phyloP scores from a whole-genome alignment of 1,140 invertebrate species.

The Orussus abietinus region DNA sequence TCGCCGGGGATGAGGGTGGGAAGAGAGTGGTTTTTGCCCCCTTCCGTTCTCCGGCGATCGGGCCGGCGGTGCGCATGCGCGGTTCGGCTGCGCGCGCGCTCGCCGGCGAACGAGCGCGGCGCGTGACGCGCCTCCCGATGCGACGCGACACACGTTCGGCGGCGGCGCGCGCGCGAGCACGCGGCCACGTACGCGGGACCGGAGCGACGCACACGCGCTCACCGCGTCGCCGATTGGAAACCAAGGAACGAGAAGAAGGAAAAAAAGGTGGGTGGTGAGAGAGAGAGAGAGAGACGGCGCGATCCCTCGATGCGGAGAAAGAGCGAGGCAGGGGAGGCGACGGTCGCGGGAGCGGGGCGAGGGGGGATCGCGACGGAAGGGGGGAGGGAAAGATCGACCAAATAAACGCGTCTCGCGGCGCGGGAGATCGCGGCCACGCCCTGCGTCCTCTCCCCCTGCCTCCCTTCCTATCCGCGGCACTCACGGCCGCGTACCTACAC shows the following conservation, averaged over 20 bases:
- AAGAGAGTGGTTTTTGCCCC: conserved; percentile 25
- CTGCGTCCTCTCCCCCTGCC: conserved; percentile 15
- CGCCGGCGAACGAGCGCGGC: conserved; percentile 18
- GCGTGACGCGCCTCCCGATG: conserved; percentile 36
- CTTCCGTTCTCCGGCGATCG: conserved; percentile 1
- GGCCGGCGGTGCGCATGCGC: too few species aligned
- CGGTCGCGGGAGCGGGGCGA: conserved; percentile 19
- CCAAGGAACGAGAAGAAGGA: conserved; percentile 16
- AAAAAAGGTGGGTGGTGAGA: conserved; percentile 6
- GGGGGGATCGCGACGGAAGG: not conserved
- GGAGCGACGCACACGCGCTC: conserved; percentile 14
- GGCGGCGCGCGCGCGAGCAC: conserved; percentile 13
- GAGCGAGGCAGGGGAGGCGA: conserved; percentile 8
- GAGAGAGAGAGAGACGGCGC: not conserved
- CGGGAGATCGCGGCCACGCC: conserved; percentile 24
- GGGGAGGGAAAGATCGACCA: conserved; percentile 20
- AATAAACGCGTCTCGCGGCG: conserved; percentile 29
- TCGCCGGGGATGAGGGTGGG: too few species aligned
- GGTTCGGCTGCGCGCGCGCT: too few species aligned
- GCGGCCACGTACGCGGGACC: conserved; percentile 1
- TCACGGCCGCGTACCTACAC: not conserved
- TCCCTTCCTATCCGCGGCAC: too few species aligned
- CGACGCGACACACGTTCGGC: conserved; percentile 15
- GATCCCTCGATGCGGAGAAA: too few species aligned
- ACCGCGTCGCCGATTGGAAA: conserved; percentile 30